Base-by-base conservation (phyloP, 2,113 vertebrate genomes). In the Gallinago paraguaiae region DNA sequence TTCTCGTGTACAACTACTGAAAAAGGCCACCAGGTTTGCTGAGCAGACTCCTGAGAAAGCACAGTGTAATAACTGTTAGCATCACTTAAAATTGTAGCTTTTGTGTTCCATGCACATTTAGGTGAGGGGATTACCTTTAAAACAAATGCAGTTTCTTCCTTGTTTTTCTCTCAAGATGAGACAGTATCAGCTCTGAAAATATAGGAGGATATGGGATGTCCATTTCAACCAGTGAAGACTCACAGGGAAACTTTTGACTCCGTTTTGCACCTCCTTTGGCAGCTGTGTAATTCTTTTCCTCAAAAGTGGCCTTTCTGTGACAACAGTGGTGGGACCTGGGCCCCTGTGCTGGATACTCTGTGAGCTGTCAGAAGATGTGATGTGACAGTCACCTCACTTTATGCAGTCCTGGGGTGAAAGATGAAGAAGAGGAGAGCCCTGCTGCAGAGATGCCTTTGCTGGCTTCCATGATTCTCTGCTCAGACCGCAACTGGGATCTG, bases 301-400 rank as follows among this genome's bases (percentile, higher is more conserved):
- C n/a, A 46, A 18, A 75, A 45, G 35, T 15, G 18, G 41, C 9
- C 19, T 60, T 83, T 77, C 19, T 88, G 19, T 54, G 27, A 46
- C 33, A 72, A 60, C 35, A 74, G 50, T 7, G 59, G 28, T 3
- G 9, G 53, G 54, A 59, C 22, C 15, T 33, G 33, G 63, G 35
- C 6, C 6, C 7, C 18, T 53, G 13, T 50, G 37, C 46, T 67
- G 51, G 22, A 63, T 54, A 20, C 0, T 0, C 15, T 31, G 7
- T 37, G 31, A 84, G 41, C 46, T 6, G 6, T 50, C 7, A 71
- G 60, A 87, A 53, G 51, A 39, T 3, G 13, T 37, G 56, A 37
- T 61, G 53, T 28, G 15, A 39, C 39, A 77, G 50, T 13, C 17
- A 50, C 22, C 37, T 25, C 33, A 41, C 13, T 25, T 25, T 10